These are phyloP conservation scores for Diorhabda sublineata DNA, from an alignment of 1,140 invertebrate genomes.

Conservation along the genomic window DNA sequence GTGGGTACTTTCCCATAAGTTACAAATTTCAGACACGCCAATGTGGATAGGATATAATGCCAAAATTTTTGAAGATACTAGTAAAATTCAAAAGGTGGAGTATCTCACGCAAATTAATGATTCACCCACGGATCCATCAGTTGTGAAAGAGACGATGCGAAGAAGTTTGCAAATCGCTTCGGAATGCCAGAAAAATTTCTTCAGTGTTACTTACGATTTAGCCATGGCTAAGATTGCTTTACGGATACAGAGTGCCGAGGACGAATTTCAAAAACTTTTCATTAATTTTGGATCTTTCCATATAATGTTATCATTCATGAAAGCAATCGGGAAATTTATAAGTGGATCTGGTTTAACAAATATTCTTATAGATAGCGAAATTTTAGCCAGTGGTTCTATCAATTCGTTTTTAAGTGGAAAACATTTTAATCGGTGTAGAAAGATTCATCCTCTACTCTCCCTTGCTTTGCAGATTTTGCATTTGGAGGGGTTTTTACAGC, in stretches of 20 bases:
- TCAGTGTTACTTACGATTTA: constrained; percentile 44
- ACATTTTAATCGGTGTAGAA: constrained; percentile 28
- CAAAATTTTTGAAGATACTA: constrained; percentile 17
- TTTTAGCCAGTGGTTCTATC: constrained; percentile 24
- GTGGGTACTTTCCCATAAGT: constrained; percentile 22
- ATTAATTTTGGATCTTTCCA: constrained; percentile 31
- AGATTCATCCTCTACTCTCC: constrained; percentile 20
- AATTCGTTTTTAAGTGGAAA: constrained; percentile 22
- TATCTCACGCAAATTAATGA: constrained; percentile 32
- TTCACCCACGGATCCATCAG: constrained; percentile 18
- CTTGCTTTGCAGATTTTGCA: constrained; percentile 9
- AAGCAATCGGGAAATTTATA: constrained; percentile 41
- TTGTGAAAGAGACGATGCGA: constrained; percentile 30
- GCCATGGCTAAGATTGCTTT: constrained; percentile 44
- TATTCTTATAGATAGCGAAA: constrained; percentile 12
- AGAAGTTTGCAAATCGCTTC: constrained; percentile 19
- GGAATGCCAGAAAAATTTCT: constrained; percentile 20
- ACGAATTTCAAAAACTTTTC: constrained; percentile 29
- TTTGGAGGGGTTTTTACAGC: constrained; percentile 7
- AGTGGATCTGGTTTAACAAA: constrained; percentile 38
- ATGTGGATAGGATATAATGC: constrained; percentile 41
- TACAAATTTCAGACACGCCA: constrained; percentile 20
- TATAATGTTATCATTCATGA: constrained; percentile 15
- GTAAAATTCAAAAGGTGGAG: constrained; percentile 11
- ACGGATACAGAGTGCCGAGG: constrained; percentile 38